phyloP scores from a whole-genome alignment of 2,797 vertebrate genomes.

The Urosaurus nigricauda region DNA sequence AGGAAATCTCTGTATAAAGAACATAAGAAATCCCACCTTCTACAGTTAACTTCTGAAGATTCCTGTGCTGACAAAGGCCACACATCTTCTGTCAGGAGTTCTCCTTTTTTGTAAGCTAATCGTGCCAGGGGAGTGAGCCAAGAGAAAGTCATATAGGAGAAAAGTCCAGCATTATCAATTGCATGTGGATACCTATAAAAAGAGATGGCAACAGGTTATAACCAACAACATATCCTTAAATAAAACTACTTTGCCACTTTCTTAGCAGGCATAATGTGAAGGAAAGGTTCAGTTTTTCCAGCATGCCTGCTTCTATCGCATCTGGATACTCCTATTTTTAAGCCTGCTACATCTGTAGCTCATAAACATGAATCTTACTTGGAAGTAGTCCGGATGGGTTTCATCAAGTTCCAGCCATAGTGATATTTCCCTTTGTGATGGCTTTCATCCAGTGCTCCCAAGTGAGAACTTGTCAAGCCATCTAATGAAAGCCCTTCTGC shows the following conservation, averaged over 20 bases:
- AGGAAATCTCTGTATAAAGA: not conserved
- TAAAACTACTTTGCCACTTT: conserved; percentile 44
- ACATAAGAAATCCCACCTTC: conserved; percentile 81
- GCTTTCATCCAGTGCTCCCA: conserved; percentile 84
- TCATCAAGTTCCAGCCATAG: conserved; percentile 84
- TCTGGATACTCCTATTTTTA: conserved; percentile 3
- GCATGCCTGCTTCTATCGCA: conserved; percentile 23
- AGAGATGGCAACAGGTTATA: conserved; percentile 41
- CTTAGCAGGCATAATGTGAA: not conserved
- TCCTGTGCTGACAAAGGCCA: conserved; percentile 90
- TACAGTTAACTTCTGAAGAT: conserved; percentile 88
- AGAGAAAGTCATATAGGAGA: conserved; percentile 94
- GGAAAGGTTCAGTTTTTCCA: conserved; percentile 6
- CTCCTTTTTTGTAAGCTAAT: conserved; percentile 87
- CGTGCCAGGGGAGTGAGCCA: conserved; percentile 90
- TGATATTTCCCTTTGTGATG: conserved; percentile 88
- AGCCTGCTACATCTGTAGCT: conserved; percentile 7
- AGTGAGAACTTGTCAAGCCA: conserved; percentile 78
- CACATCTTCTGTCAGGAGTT: conserved; percentile 87
- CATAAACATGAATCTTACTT: conserved; percentile 81
- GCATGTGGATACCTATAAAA: conserved; percentile 87
- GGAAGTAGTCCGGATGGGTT: conserved; percentile 89
- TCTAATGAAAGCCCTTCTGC: conserved; percentile 88
- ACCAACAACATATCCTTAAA: conserved; percentile 15
- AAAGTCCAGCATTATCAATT: conserved; percentile 91